Evolutionary conservation across 2,113 vertebrate genomes (phyloP), one percentile per base, ranked within the genome.

Genomic region (Thoracochromis brauschi): DNA sequence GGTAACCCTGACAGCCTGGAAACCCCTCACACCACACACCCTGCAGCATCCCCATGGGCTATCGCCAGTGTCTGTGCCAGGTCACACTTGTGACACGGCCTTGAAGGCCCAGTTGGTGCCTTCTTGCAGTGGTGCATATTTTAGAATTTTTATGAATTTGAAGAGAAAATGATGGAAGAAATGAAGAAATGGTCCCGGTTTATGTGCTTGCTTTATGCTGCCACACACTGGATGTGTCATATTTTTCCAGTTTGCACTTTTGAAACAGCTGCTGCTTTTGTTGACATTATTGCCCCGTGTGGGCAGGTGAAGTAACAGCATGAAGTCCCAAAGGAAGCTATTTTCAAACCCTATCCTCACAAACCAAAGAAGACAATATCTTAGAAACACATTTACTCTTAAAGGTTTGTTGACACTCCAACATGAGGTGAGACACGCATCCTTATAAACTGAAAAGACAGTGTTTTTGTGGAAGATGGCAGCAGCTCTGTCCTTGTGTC

Each of bases 1-100:
- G 92, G 94, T 91, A 93, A 87, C 84, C 91, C 91, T 93, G 94
- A 92, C 93, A 93, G 87, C 68, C 91, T 91, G 92, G 94, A 91
- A 94, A 88, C 88, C 91, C 93, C 90, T 90, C 84, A 75, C 83
- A 54, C 89, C 10, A 54, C 88, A 81, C 57, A 10, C 89, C 92
- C 84, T 79, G 87, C 88, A 91, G 90, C 88, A 58, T 87, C 88
- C 93, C 94, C 71, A 33, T 63, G 84, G 93, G 93, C 89, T 75
- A 19, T 75, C 8, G 51, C 63, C 87, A 88, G 80, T 55, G 73
- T 89, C 83, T 33, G 54, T 91, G 93, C 93, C 94, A 95, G 94
- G 93, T 92, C 93, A 91, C 85, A 88, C 90, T 85, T 42, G 73
- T 89, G 88, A 89, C 90, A 71, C 60, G 38, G 89, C 83, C 75